A percentile compares a stretch with the other conserved stretches of the same genome.
These are phyloP conservation scores for Diuraphis noxia DNA, from an alignment of 1,140 invertebrate species.

Conservation along the genomic window DNA sequence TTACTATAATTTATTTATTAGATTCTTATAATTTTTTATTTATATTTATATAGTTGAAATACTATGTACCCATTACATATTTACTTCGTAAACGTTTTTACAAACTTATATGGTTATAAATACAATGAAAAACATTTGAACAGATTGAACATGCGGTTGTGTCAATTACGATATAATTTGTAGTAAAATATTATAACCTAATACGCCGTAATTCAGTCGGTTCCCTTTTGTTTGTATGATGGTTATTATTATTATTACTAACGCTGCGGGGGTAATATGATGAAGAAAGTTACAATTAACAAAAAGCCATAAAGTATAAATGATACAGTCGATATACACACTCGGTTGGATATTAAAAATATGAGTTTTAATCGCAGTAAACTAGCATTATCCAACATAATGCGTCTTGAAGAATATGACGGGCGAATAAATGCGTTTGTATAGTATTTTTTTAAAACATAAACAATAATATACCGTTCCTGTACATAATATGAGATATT, in stretches of 20 bases:
- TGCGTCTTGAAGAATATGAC: not conserved
- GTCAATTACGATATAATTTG: conserved; percentile 50
- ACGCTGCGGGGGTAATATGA: conserved; percentile 48
- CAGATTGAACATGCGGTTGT: conserved; percentile 15
- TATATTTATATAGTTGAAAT: not conserved
- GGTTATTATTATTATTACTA: conserved; percentile 38
- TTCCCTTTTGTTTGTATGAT: conserved; percentile 18
- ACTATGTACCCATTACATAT: not conserved
- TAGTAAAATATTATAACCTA: conserved; percentile 41
- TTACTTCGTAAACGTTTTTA: not conserved
- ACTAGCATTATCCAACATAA: conserved; percentile 11
- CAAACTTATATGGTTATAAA: not conserved
- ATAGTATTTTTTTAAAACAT: conserved; percentile 6
- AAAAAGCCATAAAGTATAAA: conserved; percentile 46
- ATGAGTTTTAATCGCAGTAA: conserved; percentile 24
- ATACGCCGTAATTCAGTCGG: conserved; percentile 44
- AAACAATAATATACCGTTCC: not conserved
- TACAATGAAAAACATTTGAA: not conserved
- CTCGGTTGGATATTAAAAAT: conserved; percentile 45
- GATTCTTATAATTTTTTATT: not conserved
- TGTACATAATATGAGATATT: not conserved
- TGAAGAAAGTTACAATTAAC: conserved; percentile 53
- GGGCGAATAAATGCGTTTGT: not conserved
- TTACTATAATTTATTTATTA: not conserved
- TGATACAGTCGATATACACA: not conserved